Base-by-base conservation (phyloP, 2,797 vertebrate species). In the Falco rusticolus region DNA sequence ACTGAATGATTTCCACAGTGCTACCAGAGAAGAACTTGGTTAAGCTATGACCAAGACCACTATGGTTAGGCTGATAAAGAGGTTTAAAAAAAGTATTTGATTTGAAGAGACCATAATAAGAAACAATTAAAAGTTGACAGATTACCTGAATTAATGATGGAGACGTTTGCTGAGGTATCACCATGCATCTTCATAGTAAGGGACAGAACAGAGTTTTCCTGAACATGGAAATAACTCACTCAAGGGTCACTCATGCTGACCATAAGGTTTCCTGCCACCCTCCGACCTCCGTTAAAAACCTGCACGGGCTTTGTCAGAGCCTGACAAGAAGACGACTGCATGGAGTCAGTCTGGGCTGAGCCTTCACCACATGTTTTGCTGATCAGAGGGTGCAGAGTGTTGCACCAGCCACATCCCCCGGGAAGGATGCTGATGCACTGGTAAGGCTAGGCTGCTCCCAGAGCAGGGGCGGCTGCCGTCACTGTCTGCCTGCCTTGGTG, bases 401-500 rank as follows among this genome's bases (percentile, higher is more conserved):
- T 5, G 60, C 1, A 2, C 33, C 31, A 31, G 7, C 60, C 37
- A 1, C 6, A 3, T n/a, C 22, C 47, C 28, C 29, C 2, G 6
- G n/a, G 54, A 54, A 50, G 34, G 34, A 33, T 17, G 41, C 61
- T 16, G 41, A 5, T 6, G 17, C 3, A 4, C 43, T 7, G 26
- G 51, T 4, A 5, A 15, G 50, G 33, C 13, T 65, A 11, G 50
- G 37, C 80, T n/a, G 87, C 14, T 41, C 14, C 48, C 37, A 43
- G 8, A 2, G 51, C 13, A 1, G 6, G 12, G 57, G 3, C 2
- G 9, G 41, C 60, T 3, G 0, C 80, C 5, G 1, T 15, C 43
- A 8, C 37, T 5, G 1, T 14, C 63, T 37, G 11, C 48, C 18
- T 5, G 31, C 25, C 19, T 5, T 2, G 11, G 9, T 43, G 50